Evolutionary conservation across 2,797 vertebrate species (phyloP).

Genomic region (Myoxocephalus aenaeus): DNA sequence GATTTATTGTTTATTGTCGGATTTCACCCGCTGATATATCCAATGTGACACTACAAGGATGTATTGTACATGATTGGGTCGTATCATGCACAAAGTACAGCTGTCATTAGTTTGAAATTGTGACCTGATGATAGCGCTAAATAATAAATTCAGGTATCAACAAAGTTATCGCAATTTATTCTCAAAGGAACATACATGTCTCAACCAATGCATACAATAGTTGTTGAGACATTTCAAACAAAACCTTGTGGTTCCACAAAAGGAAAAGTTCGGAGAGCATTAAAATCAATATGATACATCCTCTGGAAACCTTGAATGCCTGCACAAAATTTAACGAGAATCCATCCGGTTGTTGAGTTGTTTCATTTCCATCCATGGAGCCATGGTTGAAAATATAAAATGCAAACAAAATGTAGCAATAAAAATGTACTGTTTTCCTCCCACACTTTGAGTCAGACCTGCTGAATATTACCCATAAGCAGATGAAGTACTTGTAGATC

Average conservation of each 20-base stretch:
- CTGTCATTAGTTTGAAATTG: neutral
- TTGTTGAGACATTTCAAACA: neutral
- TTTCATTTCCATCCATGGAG: neutral
- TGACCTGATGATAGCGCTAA: neutral
- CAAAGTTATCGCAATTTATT: neutral
- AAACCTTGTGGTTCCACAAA: neutral
- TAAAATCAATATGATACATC: neutral
- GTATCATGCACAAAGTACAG: neutral
- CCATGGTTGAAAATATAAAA: conserved; percentile 18
- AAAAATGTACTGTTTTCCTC: conserved; percentile 26
- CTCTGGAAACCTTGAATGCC: neutral
- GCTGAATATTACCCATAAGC: conserved; percentile 62
- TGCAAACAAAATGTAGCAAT: conserved; percentile 5
- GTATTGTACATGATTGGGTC: neutral
- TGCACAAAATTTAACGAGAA: neutral
- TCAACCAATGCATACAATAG: neutral
- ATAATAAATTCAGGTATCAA: neutral
- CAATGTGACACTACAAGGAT: neutral
- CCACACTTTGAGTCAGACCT: conserved; percentile 23
- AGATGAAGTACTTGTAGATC: conserved; percentile 68
- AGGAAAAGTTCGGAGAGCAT: neutral
- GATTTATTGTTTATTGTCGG: conserved; percentile 10
- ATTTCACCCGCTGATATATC: neutral
- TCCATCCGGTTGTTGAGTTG: neutral
- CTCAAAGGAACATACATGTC: neutral